Conservation (phyloP, 2,797 vertebrate species). For the Macropus fuliginosus region DNA sequence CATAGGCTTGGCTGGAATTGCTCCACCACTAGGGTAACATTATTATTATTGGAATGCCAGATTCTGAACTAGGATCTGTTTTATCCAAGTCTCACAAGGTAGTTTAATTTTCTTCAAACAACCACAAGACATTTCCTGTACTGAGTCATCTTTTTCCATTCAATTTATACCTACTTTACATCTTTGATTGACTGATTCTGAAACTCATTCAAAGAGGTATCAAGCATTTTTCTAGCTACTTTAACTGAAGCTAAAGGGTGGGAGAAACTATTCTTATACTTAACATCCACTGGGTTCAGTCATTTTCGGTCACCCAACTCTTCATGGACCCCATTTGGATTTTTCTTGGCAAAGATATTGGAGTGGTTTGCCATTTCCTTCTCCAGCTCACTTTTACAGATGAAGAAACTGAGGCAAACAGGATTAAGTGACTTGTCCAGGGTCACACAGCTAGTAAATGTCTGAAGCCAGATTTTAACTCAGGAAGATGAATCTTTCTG, state of each 20-base stretch:
- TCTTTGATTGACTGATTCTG: background rate
- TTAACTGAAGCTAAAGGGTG: background rate
- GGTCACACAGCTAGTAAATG: background rate
- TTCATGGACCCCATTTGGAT: background rate
- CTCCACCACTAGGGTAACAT: background rate
- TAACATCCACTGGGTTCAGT: background rate
- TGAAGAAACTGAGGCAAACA: background rate
- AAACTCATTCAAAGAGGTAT: background rate
- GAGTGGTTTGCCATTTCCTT: background rate
- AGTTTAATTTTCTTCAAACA: background rate
- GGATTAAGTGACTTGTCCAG: background rate
- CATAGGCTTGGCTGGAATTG: background rate
- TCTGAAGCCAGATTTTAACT: background rate
- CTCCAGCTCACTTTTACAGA: background rate
- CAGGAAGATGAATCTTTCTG: background rate
- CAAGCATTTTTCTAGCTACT: background rate
- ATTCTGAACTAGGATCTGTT: background rate
- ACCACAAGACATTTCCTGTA: background rate
- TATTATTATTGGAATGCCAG: background rate
- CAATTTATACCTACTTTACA: background rate
- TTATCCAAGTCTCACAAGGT: background rate
- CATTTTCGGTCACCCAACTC: background rate
- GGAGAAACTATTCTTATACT: background rate
- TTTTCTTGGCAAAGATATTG: background rate
- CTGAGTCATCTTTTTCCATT: conserved; percentile 4